phyloP scores from a whole-genome alignment of 2,113 vertebrate genomes.

The Acinonyx jubatus region DNA sequence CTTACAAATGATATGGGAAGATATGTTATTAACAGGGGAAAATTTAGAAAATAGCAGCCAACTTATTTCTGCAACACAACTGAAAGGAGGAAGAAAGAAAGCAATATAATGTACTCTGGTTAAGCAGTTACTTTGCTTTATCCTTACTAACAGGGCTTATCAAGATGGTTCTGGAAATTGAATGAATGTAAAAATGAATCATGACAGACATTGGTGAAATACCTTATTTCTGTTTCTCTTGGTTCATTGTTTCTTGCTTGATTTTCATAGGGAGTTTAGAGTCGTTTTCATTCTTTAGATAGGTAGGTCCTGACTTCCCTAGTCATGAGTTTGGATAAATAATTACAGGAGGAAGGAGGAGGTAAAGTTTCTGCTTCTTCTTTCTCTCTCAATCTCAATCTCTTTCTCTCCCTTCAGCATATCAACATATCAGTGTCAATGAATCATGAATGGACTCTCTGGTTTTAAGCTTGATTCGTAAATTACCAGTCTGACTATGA shows the following conservation, averaged over 20 bases:
- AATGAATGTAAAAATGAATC: slow-evolving; percentile 34
- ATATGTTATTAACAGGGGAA: neutral
- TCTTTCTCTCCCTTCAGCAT: neutral
- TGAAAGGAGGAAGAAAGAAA: slow-evolving; percentile 30
- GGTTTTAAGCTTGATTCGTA: neutral
- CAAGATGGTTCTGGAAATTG: slow-evolving; percentile 1
- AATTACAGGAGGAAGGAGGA: neutral
- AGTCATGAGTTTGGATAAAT: slow-evolving; percentile 38
- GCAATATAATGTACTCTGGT: neutral
- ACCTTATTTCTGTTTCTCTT: neutral
- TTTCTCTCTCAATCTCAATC: neutral
- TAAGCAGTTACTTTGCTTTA: slow-evolving; percentile 11
- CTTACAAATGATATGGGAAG: slow-evolving; percentile 7
- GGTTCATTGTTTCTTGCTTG: slow-evolving; percentile 44
- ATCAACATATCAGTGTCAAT: neutral
- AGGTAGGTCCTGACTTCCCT: slow-evolving; percentile 13
- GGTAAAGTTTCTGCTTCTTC: neutral
- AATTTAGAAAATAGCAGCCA: slow-evolving; percentile 15
- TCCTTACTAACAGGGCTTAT: slow-evolving; percentile 37
- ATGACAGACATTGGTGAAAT: slow-evolving; percentile 13
- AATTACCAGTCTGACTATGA: neutral
- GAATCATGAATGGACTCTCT: neutral
- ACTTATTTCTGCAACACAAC: slow-evolving; percentile 26
- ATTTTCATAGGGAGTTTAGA: slow-evolving; percentile 37
- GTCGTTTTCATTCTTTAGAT: slow-evolving; percentile 27